Evolutionary conservation across 2,888 invertebrate genomes (phyloP), one percentile per base, ranked within the genome.

Genomic region (Andrena dorsata): DNA sequence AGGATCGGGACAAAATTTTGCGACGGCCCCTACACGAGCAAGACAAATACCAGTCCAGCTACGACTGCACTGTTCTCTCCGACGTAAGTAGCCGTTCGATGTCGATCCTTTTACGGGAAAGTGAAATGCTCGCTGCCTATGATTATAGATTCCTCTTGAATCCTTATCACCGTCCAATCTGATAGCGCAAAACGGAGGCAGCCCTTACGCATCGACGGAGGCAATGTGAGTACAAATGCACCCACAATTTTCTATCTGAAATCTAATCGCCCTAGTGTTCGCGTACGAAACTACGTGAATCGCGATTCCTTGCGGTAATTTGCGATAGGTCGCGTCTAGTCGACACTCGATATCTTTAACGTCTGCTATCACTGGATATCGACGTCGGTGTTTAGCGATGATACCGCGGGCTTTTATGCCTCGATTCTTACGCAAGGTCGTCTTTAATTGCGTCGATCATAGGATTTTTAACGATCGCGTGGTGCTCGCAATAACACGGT

Each of bases 21-120:
- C 97, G 98, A 82, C 95, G 98, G 70, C 97, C 98, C 4, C 95
- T 96, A 20, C 95, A 96, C 1, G 98, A 98, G 93, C 96, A 98
- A 89, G 98, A 98, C 86, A 98, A 98, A 93, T 98, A 97, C 94
- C 99, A 99, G 93, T 98, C 98, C 0, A 98, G 98, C 61, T 99
- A 98, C 94, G 98, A 98, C 83, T 98, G 98, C 92, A 99, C 99
- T 56, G 98, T 99, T 8, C 96, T 98, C 76, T 97, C 97, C 86
- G 98, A 98, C 94, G 98, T 98, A 94, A 95, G 96, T 93, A 26
- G 35, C 16, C 13, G 0, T 53, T 23, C 3, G 0, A 6, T 0
- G 2, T 3, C 32, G 26, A 47, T 1, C 7, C 41, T 13, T 13
- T 2, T 4, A 2, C 5, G 3, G n/a, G n/a, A 28, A 0, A 20